Evolutionary conservation across 2,888 invertebrate species (phyloP), one percentile per base, ranked within the genome.

Genomic region (Stenurella melanura): DNA sequence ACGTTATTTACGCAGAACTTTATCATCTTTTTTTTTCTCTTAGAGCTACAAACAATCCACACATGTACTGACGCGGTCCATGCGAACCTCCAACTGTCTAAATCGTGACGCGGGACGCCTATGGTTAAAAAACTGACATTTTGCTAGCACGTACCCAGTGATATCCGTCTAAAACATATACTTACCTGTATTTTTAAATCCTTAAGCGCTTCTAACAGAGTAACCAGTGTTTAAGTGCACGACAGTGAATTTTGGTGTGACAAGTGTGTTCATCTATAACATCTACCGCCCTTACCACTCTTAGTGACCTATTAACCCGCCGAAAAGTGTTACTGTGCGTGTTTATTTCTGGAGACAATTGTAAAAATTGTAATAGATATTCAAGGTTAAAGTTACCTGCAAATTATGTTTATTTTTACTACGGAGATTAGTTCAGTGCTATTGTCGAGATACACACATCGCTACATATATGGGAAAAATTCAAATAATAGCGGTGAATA

Each of bases 101-200:
- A 50, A 1, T 21, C 50, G 54, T 11, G 54, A 3, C 19, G 15
- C 54, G 71, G 1, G 78, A 76, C 80, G 80, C 80, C 78, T 72
- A 80, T 80, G 80, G 73, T 76, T 76, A 70, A 18, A 66, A 77
- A 79, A 75, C 72, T 68, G 67, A 78, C 80, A 74, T 74, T 79
- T 79, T 68, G 77, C 77, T 67, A 67, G 58, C 21, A 75, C 76
- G 76, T 76, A 61, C 60, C 66, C 54, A 21, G 73, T 75, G 69
- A 78, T 78, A 76, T 70, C 73, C 78, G 75, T 72, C 76, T 67
- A 71, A 76, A 74, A 79, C 57, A 60, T 56, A 60, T 56, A 70
- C 76, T 76, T 71, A 70, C 74, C 69, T 67, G 72, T 72, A 54
- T 63, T 72, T 58, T 50, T 34, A 72, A 72, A 72, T 15, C 63